Conservation (phyloP, 1,140 invertebrate genomes). For the Sinonovacula constricta region DNA sequence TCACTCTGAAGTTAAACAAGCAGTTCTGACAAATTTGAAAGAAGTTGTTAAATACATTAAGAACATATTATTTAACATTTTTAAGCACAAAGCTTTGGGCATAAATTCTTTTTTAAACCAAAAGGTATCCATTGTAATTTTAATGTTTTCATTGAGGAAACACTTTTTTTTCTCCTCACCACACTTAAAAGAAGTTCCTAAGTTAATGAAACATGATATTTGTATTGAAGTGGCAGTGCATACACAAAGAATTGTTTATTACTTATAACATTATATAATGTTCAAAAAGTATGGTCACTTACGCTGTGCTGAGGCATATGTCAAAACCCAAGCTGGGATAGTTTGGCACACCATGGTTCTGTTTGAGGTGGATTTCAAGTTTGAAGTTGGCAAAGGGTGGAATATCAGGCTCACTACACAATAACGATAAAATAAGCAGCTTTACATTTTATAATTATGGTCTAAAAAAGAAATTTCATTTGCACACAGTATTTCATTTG, state of each 20-base stretch:
- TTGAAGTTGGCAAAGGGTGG: constrained; percentile 34
- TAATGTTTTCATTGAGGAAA: too few species aligned
- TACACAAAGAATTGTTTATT: too few species aligned
- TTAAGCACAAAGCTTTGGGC: not conserved
- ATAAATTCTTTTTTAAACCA: too few species aligned
- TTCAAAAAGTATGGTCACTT: constrained; percentile 11
- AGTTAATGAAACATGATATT: too few species aligned
- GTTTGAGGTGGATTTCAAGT: constrained; percentile 11
- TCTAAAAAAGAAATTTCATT: not conserved
- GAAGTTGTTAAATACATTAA: not conserved
- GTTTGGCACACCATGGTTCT: constrained; percentile 11
- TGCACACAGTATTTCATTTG: not conserved
- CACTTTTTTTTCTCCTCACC: too few species aligned
- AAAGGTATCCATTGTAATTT: too few species aligned
- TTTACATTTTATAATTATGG: not conserved
- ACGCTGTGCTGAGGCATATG: constrained; percentile 18
- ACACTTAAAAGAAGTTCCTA: too few species aligned
- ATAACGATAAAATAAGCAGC: not conserved
- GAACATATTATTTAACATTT: not conserved
- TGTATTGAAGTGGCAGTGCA: too few species aligned
- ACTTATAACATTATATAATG: too few species aligned
- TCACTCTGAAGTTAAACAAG: too few species aligned
- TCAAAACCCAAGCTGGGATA: constrained; percentile 14
- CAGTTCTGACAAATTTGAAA: not conserved
- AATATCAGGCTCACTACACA: constrained; percentile 32